Base-by-base conservation (phyloP, 37 sponge, comb jelly and placozoan species). In the Chondrilla cf. caribensis region DNA sequence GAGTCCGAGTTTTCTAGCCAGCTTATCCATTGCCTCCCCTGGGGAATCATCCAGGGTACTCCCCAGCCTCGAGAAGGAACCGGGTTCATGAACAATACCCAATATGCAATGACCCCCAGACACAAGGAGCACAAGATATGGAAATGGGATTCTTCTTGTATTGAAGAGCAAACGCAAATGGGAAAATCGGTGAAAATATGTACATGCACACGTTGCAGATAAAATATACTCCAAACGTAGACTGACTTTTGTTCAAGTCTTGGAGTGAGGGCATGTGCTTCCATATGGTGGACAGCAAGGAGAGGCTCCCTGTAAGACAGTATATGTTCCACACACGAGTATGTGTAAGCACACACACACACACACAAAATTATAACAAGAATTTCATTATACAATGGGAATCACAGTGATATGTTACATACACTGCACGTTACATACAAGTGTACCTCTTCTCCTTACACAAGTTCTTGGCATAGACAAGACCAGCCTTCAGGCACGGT, bases 91-190 rank as follows among this genome's bases (percentile, higher is more conserved):
- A 31, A 64, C 92, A 9, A 89, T 60, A 38, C 76, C 86, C 36
- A 95, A 62, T 59, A 90, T 78, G 47, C 93, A 90, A 81, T 95
- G 93, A 25, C 93, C 94, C 0, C 96, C 96, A 26, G 96, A 93
- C 2, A 85, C 84, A n/a, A 95, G 77, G 32, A 92, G 84, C 24
- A 87, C 84, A 64, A 95, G 83, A 70, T 82, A 95, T 58, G 96
- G 96, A 82, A 95, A 95, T 35, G 91, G 84, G 42, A 95, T 70
- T 31, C 87, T 87, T 72, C 38, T 2, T 31, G 29, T 26, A 67
- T 33, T 67, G 36, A 67, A 67, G n/a, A n/a, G n/a, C n/a, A n/a
- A n/a, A n/a, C n/a, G n/a, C n/a, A n/a, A n/a, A n/a, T n/a, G n/a
- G n/a, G 9, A 21, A 26, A 32, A 18, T n/a, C 17, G 68, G 68